Base-by-base conservation (phyloP, 2,888 invertebrate genomes). In the Lutraria lutraria region DNA sequence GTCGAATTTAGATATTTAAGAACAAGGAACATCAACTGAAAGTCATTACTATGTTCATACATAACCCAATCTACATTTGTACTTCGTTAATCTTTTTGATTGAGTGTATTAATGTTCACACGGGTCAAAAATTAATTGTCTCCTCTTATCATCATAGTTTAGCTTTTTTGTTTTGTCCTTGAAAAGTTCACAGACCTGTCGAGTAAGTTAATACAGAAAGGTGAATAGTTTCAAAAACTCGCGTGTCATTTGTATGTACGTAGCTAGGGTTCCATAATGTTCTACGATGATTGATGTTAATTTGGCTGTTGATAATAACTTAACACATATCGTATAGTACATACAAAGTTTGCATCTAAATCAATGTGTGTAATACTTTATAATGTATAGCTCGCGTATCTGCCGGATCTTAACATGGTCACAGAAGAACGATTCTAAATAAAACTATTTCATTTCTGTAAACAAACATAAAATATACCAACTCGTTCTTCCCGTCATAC, bases 401-500 rank as follows among this genome's bases (percentile, higher is more conserved):
- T 31, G 76, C 15, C 31, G 76, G 31, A 76, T 76, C 76, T 76
- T 34, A 19, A 76, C 76, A 31, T 72, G 31, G 76, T 76, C 76
- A 76, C 76, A 76, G 31, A 19, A 76, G 76, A 76, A 76, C 34
- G 76, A 76, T 13, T 76, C 31, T 34, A 34, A 19, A 76, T 76
- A 76, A 72, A 31, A n/a, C 16, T 34, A 29, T 31, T 31, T 25
- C 34, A 76, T 34, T 76, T 76, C 34, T 31, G 19, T 76, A 76
- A 31, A 76, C 31, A 16, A 76, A 31, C 31, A 76, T 76, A 25
- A 31, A 76, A 34, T 34, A 76, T 34, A 76, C 15, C 0, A 76
- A n/a, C 31, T 15, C 34, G 34, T 31, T 25, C 76, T 76, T n/a
- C 76, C 25, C 31, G 31, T 31, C 76, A 76, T 76, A 31, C 76